Evolutionary conservation across 2,888 invertebrate genomes (phyloP), one percentile per base, ranked within the genome.

Genomic region (Meloe dianella): DNA sequence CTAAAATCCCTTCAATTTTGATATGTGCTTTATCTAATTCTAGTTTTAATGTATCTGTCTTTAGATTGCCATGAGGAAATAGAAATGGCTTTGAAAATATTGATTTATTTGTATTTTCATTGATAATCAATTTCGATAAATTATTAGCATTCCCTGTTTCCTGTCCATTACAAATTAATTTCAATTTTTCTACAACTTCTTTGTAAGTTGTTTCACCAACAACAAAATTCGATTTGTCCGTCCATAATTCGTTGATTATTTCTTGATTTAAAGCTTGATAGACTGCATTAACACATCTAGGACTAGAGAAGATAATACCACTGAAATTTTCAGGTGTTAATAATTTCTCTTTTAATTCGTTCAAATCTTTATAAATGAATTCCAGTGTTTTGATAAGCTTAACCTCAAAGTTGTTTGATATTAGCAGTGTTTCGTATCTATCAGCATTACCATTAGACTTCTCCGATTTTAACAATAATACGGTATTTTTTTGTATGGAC

Each of bases 31-130:
- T 82, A 7, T 73, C 72, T 54, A 88, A 78, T 67, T 84, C 84
- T 12, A 81, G 75, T 61, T 84, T 83, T 51, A 88, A 75, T 4
- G 85, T 84, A 68, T 88, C 87, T 20, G 84, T 85, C 61, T 85
- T 86, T 61, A 88, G 78, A 78, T 87, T 88, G 5, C 88, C 87
- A 79, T 87, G 87, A 0, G 88, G 88, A 79, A 87, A 83, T 54
- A 89, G 73, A 63, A 88, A 83, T 3, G 87, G 86, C 74, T 84
- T 79, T 1, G 54, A 71, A 47, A 78, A 80, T 29, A 80, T 74
- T 6, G 57, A 65, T 58, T 83, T 81, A 2, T 84, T 86, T 79
- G 71, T 9, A 58, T 41, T 63, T 35, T 29, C 82, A 71, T 85
- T 79, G 63, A 85, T 79, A 58, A 88, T 87, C 54, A 81, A 79